Base-by-base conservation (phyloP, 2,113 vertebrate genomes). In the Aptenodytes forsteri region DNA sequence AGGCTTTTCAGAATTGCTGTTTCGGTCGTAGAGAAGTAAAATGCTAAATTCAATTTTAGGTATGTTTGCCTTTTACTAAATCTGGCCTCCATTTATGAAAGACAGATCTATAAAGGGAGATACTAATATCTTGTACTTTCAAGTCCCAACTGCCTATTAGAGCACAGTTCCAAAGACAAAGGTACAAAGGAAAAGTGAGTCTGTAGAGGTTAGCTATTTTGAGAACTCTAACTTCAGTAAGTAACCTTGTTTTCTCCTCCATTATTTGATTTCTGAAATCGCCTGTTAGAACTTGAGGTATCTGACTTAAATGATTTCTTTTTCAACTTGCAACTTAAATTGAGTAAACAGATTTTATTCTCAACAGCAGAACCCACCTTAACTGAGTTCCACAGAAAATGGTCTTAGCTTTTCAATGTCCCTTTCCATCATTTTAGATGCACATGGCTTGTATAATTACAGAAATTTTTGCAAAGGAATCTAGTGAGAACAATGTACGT, bases 181-280 rank as follows among this genome's bases (percentile, higher is more conserved):
- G 16, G 52, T 71, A 89, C 34, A 92, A 81, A 94, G 20, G 78
- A 90, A 89, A 84, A 54, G 23, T 13, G 3, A 23, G 38, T 61
- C 82, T 78, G 46, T 13, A 36, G 76, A 88, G 79, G 65, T 86
- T 46, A 94, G 66, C 66, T 95, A 96, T 95, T 96, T 82, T 95
- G 47, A 97, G 89, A 96, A 84, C 22, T 66, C 79, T 21, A 61
- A 65, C 25, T 95, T 87, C 70, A 92, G 72, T 87, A 94, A 95
- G 83, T 80, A 91, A 90, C 58, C 82, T 94, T 95, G 82, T 83
- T 95, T 95, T 94, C 67, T 93, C 65, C 87, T 96, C 50, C 34
- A 61, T 87, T 90, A 87, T 89, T 82, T 90, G 42, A 36, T 80
- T 97, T 94, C 58, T 88, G 69, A 87, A 90, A 89, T 81, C 2